Evolutionary conservation across 1,140 invertebrate species (phyloP), one percentile per base, ranked within the genome.

Genomic region (Oscheius sp.): DNA sequence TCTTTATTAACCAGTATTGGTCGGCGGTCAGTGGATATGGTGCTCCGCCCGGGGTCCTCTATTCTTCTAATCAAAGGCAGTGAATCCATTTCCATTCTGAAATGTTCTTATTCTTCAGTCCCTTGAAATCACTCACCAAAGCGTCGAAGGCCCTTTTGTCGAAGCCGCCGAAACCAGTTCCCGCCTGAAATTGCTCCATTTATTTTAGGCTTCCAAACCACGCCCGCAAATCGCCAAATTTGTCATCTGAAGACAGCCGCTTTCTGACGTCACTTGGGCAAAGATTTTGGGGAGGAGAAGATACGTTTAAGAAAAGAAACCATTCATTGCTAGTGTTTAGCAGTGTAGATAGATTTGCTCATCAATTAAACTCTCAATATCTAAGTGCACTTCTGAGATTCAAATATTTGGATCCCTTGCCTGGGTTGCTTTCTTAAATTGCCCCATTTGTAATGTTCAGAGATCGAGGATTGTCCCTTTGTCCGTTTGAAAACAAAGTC

Each of bases 91-190:
- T 55, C 49, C 49, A 4, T 26, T n/a, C 38, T 42, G 38, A 42
- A 42, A 42, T 7, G n/a, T 42, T 42, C 38, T 7, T 42, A 7
- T 42, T 23, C 49, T 55, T 55, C 23, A 55, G 28, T 55, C 4
- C 28, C 28, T 20, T 20, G 4, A 13, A 13, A 4, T 55, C 49
- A 35, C 42, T 38, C 29, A 31, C 36, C 20, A 71, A 68, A 4
- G 68, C 73, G 42, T 71, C 68, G 65, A 71, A 71, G 1, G 68
- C 32, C n/a, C 67, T 62, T 34, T 69, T 69, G 63, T 69, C 20
- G 67, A 69, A 69, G 13, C 58, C 67, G 67, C 52, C 32, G 63
- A 69, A 69, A 29, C 65, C 67, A 29, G 36, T 42, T 49, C 62
- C 65, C 31, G 31, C 36, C 62, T 38, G 23, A n/a, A 61, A 61